These are phyloP conservation scores for Drosophila antonietae DNA, from an alignment of 2,888 invertebrate genomes.

Conservation along the genomic window DNA sequence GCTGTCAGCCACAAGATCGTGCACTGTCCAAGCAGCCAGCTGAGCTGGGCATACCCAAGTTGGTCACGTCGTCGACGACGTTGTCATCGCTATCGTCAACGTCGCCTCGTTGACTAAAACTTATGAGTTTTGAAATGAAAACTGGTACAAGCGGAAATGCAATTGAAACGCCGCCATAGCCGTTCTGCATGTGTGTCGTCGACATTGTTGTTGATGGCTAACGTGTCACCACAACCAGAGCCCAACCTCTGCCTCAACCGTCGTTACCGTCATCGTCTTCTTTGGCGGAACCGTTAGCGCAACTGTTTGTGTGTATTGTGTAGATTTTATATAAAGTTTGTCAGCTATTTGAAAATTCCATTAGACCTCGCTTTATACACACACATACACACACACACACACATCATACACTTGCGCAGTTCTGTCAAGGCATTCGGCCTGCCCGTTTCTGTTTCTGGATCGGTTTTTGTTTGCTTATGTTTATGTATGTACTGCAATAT, in stretches of 20 bases:
- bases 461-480: constrained; percentile 54
- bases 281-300: constrained; percentile 15
- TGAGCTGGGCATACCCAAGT: constrained; percentile 58
- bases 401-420: constrained; percentile 7
- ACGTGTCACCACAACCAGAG: constrained; percentile 27
- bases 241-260: constrained; percentile 1
- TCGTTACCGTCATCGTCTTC: background rate
- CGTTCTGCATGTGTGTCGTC: constrained; percentile 53
- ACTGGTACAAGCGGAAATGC: constrained; percentile 83
- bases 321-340: constrained; percentile 68
- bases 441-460: constrained; percentile 1
- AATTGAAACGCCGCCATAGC: constrained; percentile 80
- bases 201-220: constrained; percentile 43
- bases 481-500: constrained; percentile 74
- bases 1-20: constrained; percentile 68
- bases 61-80: constrained; percentile 66
- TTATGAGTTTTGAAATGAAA: constrained; percentile 81
- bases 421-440: constrained; percentile 54
- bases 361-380: constrained; percentile 69
- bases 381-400: constrained; percentile 21
- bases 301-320: constrained; percentile 15
- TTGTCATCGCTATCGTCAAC: constrained; percentile 31
- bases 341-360: constrained; percentile 77
- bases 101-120: constrained; percentile 64
- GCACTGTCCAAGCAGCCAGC: constrained; percentile 49